phyloP scores from a whole-genome alignment of 1,140 invertebrate genomes.

The Hylaeus volcanicus region DNA sequence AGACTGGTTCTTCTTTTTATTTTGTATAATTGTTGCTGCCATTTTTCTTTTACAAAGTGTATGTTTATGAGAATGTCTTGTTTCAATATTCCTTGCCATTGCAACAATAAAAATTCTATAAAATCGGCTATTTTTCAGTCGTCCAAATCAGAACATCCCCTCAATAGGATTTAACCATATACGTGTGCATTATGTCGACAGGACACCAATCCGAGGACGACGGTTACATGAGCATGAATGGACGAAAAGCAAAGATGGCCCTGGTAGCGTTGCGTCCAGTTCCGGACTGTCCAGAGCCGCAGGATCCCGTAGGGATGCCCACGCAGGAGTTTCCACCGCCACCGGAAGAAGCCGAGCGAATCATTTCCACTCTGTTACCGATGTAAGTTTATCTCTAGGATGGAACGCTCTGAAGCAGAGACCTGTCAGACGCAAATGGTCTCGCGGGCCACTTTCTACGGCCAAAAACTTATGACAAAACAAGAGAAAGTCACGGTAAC shows the following conservation, averaged over 20 bases:
- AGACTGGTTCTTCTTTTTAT: no score
- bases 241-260: slow-evolving; percentile 87
- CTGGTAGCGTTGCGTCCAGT: slow-evolving; percentile 84
- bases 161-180: slow-evolving; percentile 11
- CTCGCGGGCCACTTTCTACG: no score
- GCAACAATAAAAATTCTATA: no score
- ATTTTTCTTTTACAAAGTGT: no score
- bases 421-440: no score
- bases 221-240: slow-evolving; percentile 94
- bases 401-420: no score
- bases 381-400: slow-evolving; percentile 80
- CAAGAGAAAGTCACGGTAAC: no score
- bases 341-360: slow-evolving; percentile 87
- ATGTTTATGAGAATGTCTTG: no score
- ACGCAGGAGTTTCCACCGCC: slow-evolving; percentile 84
- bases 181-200: slow-evolving; percentile 27
- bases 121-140: no score
- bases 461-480: no score
- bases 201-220: slow-evolving; percentile 92
- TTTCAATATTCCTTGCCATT: no score
- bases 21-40: no score
- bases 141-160: background rate
- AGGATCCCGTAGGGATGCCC: slow-evolving; percentile 81
- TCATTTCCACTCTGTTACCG: slow-evolving; percentile 87
- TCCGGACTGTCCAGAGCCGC: slow-evolving; percentile 83